Evolutionary conservation across 2,113 vertebrate genomes (phyloP).

Genomic region (Penelope pileata): DNA sequence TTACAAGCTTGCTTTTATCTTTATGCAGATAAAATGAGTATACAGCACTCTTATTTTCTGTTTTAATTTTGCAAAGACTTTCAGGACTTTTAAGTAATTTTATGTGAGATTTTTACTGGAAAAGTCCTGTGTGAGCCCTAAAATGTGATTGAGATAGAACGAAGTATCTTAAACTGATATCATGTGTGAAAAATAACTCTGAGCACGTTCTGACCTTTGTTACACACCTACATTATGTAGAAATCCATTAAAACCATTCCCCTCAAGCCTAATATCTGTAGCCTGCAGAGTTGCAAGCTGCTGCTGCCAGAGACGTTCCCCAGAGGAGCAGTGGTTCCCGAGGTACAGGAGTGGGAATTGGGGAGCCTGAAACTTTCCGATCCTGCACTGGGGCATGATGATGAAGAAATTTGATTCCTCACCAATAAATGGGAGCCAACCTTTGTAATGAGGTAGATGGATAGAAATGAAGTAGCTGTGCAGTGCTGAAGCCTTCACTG

Average conservation of each 20-base stretch:
- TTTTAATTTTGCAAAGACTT: background rate
- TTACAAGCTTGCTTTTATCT: background rate
- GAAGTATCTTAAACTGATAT: background rate
- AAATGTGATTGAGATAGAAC: background rate
- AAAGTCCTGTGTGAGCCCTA: background rate
- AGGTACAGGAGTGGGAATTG: background rate
- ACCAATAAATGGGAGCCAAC: background rate
- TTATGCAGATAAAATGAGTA: background rate
- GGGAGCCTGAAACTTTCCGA: background rate
- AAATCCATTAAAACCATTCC: background rate
- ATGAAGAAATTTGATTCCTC: background rate
- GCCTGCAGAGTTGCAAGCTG: background rate
- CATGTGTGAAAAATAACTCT: background rate
- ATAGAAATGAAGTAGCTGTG: background rate
- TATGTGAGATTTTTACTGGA: background rate
- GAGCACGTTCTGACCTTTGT: background rate
- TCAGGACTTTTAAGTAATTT: background rate
- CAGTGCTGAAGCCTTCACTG: background rate
- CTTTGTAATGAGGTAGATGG: background rate
- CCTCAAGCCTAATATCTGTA: background rate
- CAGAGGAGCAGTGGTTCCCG: background rate
- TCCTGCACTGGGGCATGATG: background rate
- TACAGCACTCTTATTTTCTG: background rate
- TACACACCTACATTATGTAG: background rate
- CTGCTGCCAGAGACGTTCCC: background rate